phyloP scores from a whole-genome alignment of 2,888 invertebrate species.

The Argyra leucocephala region DNA sequence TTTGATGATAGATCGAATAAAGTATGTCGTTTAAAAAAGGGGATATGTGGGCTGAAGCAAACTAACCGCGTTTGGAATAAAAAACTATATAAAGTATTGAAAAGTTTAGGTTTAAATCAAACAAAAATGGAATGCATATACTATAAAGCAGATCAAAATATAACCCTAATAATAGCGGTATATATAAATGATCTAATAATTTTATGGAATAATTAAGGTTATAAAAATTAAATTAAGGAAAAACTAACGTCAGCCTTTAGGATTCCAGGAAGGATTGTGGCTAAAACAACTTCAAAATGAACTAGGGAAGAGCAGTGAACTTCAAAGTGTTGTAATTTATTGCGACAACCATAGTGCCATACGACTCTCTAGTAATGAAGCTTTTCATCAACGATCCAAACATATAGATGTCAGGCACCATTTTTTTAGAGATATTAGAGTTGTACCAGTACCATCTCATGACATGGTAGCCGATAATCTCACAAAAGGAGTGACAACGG shows the following conservation, averaged over 20 bases:
- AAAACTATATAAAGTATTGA: slow-evolving; percentile 16
- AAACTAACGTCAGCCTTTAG: slow-evolving; percentile 17
- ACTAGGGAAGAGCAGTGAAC: too few species aligned
- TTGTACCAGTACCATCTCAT: too few species aligned
- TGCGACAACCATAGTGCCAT: too few species aligned
- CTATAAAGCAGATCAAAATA: slow-evolving; percentile 13
- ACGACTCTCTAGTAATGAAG: too few species aligned
- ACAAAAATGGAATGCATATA: slow-evolving; percentile 20
- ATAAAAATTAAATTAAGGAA: slow-evolving; percentile 16
- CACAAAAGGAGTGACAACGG: too few species aligned
- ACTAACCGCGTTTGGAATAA: slow-evolving; percentile 19
- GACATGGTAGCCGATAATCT: too few species aligned
- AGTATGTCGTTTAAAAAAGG: slow-evolving; percentile 17
- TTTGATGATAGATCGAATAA: slow-evolving; percentile 17
- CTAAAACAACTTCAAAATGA: too few species aligned
- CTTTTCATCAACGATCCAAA: too few species aligned
- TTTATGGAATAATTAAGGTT: slow-evolving; percentile 16
- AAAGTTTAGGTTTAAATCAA: slow-evolving; percentile 16
- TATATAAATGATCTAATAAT: slow-evolving; percentile 21
- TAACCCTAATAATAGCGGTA: slow-evolving; percentile 19
- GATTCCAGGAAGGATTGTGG: slow-evolving; percentile 7
- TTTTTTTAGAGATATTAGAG: too few species aligned
- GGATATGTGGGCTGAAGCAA: slow-evolving; percentile 22
- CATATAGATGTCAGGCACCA: too few species aligned
- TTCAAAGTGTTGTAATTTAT: too few species aligned